Evolutionary conservation across 2,888 invertebrate genomes (phyloP).

Genomic region (Trilocha varians): DNA sequence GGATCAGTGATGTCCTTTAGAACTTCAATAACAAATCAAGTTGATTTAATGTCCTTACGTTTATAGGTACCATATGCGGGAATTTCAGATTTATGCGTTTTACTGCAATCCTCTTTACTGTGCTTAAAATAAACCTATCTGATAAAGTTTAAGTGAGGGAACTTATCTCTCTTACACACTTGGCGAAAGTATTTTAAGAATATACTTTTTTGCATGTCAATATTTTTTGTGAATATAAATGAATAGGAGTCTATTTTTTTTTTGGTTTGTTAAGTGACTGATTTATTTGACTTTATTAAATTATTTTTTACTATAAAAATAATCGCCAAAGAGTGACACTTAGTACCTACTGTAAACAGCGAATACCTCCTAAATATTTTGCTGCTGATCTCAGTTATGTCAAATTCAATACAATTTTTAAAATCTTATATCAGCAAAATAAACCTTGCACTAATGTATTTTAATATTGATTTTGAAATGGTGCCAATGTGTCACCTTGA

Average conservation of each 20-base stretch:
- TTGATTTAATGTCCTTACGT: slow-evolving; percentile 30
- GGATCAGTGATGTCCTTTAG: slow-evolving; percentile 34
- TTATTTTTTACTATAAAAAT: too few relatives aligned
- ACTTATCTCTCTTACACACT: too few relatives aligned
- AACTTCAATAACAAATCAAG: slow-evolving; percentile 41
- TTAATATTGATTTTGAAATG: background rate
- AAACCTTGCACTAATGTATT: background rate
- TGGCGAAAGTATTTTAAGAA: too few relatives aligned
- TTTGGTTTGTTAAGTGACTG: too few relatives aligned
- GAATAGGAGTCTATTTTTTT: too few relatives aligned
- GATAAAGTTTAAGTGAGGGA: background rate
- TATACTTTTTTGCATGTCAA: too few relatives aligned
- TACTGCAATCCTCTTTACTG: background rate
- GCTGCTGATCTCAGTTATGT: too few relatives aligned
- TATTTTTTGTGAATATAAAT: too few relatives aligned
- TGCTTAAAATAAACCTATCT: background rate
- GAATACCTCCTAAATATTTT: too few relatives aligned
- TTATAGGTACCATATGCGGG: background rate
- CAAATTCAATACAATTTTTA: background rate
- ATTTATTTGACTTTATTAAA: too few relatives aligned
- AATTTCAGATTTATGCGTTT: background rate
- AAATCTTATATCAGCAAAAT: background rate
- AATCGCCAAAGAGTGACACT: too few relatives aligned
- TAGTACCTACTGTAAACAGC: too few relatives aligned
- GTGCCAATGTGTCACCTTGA: background rate